phyloP scores from a whole-genome alignment of 2,113 vertebrate species.

The Phylloscopus whistleri region DNA sequence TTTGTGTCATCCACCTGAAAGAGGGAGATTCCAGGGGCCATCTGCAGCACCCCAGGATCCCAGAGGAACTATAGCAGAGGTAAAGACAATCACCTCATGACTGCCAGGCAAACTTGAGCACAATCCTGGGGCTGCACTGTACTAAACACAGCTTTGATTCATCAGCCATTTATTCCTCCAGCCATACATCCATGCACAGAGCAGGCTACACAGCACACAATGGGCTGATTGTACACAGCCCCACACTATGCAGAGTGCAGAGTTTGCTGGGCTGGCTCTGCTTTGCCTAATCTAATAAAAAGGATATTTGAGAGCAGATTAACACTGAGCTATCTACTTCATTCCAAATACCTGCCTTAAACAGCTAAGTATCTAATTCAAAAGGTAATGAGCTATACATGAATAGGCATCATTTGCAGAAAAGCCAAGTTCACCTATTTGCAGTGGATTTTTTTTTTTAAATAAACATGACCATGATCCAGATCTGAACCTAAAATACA shows the following conservation, averaged over 20 bases:
- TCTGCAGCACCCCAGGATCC: neutral
- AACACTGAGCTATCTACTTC: constrained; percentile 22
- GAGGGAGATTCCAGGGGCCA: neutral
- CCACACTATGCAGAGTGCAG: fast-evolving
- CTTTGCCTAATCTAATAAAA: constrained; percentile 43
- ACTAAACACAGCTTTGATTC: neutral
- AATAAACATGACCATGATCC: neutral
- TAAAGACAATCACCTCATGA: neutral
- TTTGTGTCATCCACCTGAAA: neutral
- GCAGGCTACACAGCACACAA: neutral
- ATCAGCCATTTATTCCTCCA: neutral
- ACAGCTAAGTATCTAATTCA: neutral
- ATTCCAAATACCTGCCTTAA: constrained; percentile 27
- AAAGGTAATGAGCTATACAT: neutral
- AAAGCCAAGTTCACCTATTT: neutral
- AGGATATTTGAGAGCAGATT: constrained; percentile 34
- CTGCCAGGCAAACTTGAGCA: neutral
- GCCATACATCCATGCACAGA: neutral
- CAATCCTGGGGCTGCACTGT: neutral
- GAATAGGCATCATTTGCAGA: neutral
- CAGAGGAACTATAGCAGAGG: neutral
- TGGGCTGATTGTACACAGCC: neutral
- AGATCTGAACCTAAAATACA: neutral
- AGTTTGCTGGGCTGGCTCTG: neutral
- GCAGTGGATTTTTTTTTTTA: neutral